Evolutionary conservation across 2,797 vertebrate species (phyloP).

Genomic region (Tachyglossus aculeatus): DNA sequence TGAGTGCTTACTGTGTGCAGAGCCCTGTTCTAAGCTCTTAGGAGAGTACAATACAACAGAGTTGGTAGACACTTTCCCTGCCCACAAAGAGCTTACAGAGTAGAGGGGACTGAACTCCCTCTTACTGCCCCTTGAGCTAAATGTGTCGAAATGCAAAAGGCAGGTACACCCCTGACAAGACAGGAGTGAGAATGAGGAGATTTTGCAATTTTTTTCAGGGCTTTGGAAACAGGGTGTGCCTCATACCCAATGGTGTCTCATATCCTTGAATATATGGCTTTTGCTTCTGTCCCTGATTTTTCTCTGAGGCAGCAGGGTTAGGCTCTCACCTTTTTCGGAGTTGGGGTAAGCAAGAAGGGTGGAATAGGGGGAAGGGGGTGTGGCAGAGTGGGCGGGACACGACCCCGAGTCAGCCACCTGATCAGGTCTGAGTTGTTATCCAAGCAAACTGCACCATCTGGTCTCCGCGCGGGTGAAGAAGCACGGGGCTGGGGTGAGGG

Average conservation of each 20-base stretch:
- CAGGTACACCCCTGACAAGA: no score
- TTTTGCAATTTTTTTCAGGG: conserved; percentile 12
- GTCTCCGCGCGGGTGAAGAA: neutral
- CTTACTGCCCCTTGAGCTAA: no score
- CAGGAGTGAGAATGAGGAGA: neutral
- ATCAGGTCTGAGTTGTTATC: neutral
- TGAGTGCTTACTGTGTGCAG: no score
- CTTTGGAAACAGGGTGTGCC: conserved; percentile 5
- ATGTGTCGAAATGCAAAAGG: no score
- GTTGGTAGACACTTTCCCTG: no score
- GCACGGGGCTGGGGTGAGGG: neutral
- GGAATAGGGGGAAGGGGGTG: neutral
- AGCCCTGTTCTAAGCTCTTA: no score
- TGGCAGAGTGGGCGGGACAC: neutral
- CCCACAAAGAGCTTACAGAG: no score
- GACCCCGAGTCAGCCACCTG: neutral
- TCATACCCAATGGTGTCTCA: neutral
- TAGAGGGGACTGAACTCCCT: no score
- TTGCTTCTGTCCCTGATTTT: neutral
- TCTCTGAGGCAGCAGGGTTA: neutral
- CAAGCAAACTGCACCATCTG: neutral
- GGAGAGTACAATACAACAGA: no score
- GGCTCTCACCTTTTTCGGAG: neutral
- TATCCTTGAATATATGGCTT: neutral
- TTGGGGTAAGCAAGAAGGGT: no score